Conservation (phyloP, 2,888 invertebrate genomes). For the Adineta ricciae region DNA sequence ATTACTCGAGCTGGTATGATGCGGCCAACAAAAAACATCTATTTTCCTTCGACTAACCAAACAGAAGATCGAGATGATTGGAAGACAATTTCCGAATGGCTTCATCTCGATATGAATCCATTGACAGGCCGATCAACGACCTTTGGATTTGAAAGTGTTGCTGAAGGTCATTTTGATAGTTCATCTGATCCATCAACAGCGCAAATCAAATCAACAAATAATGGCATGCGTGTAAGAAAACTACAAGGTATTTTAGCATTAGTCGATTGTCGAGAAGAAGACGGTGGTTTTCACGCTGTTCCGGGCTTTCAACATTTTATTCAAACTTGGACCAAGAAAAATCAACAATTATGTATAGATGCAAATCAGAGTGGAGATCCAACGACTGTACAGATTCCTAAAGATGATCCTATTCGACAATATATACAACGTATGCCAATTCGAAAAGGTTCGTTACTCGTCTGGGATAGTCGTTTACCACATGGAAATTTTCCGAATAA, state of each 20-base stretch:
- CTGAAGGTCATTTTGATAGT: background rate
- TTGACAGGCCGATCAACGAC: background rate
- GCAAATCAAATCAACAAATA: background rate
- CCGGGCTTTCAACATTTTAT: background rate
- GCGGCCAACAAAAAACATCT: background rate
- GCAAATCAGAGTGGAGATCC: background rate
- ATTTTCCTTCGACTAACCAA: background rate
- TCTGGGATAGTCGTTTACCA: background rate
- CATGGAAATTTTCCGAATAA: background rate
- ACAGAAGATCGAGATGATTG: background rate
- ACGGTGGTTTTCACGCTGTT: background rate
- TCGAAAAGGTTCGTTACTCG: background rate
- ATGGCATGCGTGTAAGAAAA: background rate
- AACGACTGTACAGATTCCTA: background rate
- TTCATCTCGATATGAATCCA: background rate
- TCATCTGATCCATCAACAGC: background rate
- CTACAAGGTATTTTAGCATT: background rate
- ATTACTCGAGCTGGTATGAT: background rate
- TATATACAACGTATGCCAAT: background rate
- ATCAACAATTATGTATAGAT: background rate
- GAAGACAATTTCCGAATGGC: background rate
- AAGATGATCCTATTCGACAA: background rate
- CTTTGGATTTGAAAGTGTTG: background rate
- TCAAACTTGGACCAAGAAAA: background rate
- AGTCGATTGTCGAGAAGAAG: background rate